Evolutionary conservation across 1,140 invertebrate genomes (phyloP).

Genomic region (Fopius arisanus): DNA sequence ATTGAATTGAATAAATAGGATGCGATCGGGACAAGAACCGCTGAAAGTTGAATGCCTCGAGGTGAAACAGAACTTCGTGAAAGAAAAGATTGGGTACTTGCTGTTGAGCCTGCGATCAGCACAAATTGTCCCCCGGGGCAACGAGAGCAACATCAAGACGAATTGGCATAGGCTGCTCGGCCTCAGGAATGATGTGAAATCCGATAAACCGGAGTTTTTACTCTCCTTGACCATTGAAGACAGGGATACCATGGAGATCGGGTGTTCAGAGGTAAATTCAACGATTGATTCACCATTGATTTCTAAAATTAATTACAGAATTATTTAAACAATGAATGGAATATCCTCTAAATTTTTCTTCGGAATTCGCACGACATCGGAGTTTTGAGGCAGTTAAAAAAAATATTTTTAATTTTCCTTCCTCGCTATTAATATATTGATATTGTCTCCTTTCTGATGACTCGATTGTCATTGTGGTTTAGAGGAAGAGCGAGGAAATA

Average conservation of each 20-base stretch:
- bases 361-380: too few species aligned
- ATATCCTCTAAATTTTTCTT: too few species aligned
- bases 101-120: conserved; percentile 63
- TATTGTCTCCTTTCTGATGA: background rate
- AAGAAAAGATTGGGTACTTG: conserved; percentile 64
- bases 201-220: conserved; percentile 61
- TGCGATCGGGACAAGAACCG: conserved; percentile 61
- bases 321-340: too few species aligned
- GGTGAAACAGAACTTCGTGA: conserved; percentile 52
- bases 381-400: too few species aligned
- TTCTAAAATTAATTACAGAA: too few species aligned
- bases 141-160: conserved; percentile 42
- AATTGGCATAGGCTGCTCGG: conserved; percentile 64
- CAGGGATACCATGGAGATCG: conserved; percentile 30
- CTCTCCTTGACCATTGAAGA: conserved; percentile 64
- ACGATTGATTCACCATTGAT: background rate
- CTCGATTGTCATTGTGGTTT: background rate
- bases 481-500: background rate
- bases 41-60: conserved; percentile 65
- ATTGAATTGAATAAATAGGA: conserved; percentile 40
- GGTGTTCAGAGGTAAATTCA: conserved; percentile 17
- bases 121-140: conserved; percentile 54
- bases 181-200: conserved; percentile 59
- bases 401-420: too few species aligned
- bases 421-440: too few species aligned